phyloP scores from a whole-genome alignment of 2,113 vertebrate genomes.

The Atherinomorus stipes region DNA sequence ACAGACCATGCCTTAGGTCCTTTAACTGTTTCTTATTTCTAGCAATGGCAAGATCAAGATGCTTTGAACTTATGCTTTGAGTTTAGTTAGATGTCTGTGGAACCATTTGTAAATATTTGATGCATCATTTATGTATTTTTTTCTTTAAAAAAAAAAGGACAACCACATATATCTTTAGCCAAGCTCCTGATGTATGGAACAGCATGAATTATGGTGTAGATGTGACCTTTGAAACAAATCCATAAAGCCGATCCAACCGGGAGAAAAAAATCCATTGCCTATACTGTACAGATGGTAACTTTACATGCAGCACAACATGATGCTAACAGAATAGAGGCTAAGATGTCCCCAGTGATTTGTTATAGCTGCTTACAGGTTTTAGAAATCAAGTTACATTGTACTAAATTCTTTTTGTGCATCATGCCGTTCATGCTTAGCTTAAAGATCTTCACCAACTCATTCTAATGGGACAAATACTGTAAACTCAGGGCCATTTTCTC shows the following conservation, averaged over 20 bases:
- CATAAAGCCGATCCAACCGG: constrained; percentile 23
- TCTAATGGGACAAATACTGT: too few relatives aligned
- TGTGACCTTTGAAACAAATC: constrained; percentile 51
- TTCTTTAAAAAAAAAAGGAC: neutral
- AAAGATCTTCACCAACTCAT: too few relatives aligned
- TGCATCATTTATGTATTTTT: too few relatives aligned
- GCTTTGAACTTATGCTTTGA: neutral
- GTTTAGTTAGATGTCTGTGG: neutral
- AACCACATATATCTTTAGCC: neutral
- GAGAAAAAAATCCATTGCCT: constrained; percentile 16
- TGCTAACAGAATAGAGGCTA: neutral
- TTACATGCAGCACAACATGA: neutral
- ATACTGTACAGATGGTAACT: neutral
- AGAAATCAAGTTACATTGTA: neutral
- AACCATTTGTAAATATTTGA: neutral
- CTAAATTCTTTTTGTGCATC: neutral
- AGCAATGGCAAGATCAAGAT: constrained; percentile 26
- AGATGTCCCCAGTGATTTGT: neutral
- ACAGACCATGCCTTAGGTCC: neutral
- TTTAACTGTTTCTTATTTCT: constrained; percentile 27
- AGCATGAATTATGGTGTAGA: constrained; percentile 13
- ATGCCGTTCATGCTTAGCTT: too few relatives aligned
- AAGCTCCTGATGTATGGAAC: neutral
- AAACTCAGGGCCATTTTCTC: neutral
- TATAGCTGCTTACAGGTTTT: neutral